These are phyloP conservation scores for Erythrocercus mccallii DNA, from an alignment of 2,113 vertebrate species.

Conservation along the genomic window DNA sequence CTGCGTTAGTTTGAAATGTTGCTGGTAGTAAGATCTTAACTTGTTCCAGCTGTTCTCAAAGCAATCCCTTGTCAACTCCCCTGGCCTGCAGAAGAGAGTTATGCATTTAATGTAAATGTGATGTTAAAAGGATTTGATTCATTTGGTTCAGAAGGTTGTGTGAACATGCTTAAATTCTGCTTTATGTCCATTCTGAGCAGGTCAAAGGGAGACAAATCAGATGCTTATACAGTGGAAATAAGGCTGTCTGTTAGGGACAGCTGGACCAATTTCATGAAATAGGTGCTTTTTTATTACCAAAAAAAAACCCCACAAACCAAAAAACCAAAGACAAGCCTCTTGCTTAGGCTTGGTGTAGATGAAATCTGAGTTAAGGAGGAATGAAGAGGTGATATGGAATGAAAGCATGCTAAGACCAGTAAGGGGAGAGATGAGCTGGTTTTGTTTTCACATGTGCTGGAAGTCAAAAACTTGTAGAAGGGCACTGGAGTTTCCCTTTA, in stretches of 20 bases:
- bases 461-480: not conserved
- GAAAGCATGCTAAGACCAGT: not conserved
- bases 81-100: not conserved
- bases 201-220: not conserved
- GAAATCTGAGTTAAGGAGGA: not conserved
- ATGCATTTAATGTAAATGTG: not conserved
- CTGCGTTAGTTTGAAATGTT: not conserved
- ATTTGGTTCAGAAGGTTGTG: not conserved
- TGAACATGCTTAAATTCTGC: not conserved
- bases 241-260: not conserved
- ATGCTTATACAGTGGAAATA: not conserved
- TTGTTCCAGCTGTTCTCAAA: constrained; percentile 2
- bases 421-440: not conserved
- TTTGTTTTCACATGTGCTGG: not conserved
- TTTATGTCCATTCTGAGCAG: not conserved
- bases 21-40: not conserved
- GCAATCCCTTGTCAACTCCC: not conserved
- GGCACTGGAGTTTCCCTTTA: not conserved
- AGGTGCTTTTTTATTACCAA: not conserved
- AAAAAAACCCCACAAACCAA: no score
- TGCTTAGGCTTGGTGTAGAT: not conserved
- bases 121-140: not conserved
- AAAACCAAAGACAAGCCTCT: not conserved
- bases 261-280: not conserved
- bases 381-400: not conserved